A percentile compares a stretch with the other conserved stretches of the same genome.
Evolutionary conservation across 2,797 vertebrate genomes (phyloP).

Genomic region (Brachymystax lenok): DNA sequence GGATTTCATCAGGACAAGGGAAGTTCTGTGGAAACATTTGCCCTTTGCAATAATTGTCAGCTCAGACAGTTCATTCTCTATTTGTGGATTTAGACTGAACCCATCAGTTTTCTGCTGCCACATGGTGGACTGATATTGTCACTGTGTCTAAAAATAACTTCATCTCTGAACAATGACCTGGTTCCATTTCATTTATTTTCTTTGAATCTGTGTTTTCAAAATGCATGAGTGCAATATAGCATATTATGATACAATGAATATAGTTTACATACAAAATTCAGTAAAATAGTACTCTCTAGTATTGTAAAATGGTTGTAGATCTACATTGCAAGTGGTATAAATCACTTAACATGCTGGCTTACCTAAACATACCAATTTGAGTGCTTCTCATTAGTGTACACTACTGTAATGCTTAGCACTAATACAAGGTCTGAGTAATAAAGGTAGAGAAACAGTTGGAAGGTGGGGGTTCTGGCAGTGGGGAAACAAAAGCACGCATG

Average conservation of each 20-base stretch:
- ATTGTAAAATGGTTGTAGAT: conserved; percentile 57
- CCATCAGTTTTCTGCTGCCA: background rate
- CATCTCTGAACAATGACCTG: background rate
- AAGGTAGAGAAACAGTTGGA: conserved; percentile 10
- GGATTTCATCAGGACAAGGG: background rate
- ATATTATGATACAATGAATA: conserved; percentile 65
- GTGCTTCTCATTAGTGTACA: conserved; percentile 34
- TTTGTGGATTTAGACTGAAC: background rate
- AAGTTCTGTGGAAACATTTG: background rate
- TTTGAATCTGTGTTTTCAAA: conserved; percentile 55
- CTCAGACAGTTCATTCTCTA: background rate
- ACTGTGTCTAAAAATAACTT: conserved; percentile 10
- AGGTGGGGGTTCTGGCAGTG: background rate
- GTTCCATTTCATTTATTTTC: conserved; percentile 51
- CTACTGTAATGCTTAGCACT: conserved; percentile 41
- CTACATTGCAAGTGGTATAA: conserved; percentile 59
- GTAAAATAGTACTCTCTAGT: conserved; percentile 71
- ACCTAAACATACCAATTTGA: conserved; percentile 36
- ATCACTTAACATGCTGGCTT: conserved; percentile 55
- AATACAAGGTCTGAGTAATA: conserved; percentile 55
- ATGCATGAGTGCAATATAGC: conserved; percentile 59
- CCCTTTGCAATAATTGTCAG: no score
- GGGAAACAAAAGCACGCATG: conserved; percentile 25
- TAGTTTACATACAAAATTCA: conserved; percentile 67
- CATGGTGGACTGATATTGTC: background rate